These are phyloP conservation scores for Calosoma granatense DNA, from an alignment of 1,140 invertebrate genomes.

Conservation along the genomic window DNA sequence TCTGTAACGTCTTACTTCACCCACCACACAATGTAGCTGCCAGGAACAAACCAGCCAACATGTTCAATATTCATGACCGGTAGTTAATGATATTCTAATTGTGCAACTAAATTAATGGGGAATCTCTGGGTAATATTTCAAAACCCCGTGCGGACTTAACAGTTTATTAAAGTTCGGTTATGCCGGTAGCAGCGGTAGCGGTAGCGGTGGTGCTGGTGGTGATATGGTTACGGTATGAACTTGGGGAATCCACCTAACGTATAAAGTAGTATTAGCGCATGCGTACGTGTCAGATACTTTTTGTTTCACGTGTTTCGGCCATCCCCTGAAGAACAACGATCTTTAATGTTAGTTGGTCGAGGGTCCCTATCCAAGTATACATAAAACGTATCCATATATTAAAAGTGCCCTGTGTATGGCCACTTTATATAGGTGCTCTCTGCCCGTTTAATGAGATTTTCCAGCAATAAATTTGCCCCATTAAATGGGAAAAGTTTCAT, in stretches of 20 bases:
- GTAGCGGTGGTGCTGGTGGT: background rate
- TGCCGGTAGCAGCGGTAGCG: background rate
- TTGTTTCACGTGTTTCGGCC: too few species aligned
- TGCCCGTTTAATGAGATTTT: conserved; percentile 4
- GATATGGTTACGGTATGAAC: too few species aligned
- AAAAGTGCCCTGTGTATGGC: background rate
- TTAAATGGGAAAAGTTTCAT: conserved; percentile 4
- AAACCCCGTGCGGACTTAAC: background rate
- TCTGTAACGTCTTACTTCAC: too few species aligned
- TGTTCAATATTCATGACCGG: background rate
- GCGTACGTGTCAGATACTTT: too few species aligned
- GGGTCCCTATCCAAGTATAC: background rate
- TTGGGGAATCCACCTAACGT: too few species aligned
- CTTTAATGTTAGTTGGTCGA: background rate
- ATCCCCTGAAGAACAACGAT: too few species aligned
- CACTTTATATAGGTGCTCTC: conserved; percentile 1
- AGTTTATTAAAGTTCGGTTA: background rate
- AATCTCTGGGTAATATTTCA: background rate
- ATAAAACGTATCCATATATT: background rate
- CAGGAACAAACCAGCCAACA: background rate
- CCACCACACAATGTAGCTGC: too few species aligned
- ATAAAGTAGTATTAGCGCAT: background rate
- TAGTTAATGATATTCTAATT: background rate
- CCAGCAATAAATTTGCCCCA: conserved; percentile 3
- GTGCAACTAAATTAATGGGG: background rate